Conservation (phyloP, 2,113 vertebrate genomes). For the Centropristis striata region DNA sequence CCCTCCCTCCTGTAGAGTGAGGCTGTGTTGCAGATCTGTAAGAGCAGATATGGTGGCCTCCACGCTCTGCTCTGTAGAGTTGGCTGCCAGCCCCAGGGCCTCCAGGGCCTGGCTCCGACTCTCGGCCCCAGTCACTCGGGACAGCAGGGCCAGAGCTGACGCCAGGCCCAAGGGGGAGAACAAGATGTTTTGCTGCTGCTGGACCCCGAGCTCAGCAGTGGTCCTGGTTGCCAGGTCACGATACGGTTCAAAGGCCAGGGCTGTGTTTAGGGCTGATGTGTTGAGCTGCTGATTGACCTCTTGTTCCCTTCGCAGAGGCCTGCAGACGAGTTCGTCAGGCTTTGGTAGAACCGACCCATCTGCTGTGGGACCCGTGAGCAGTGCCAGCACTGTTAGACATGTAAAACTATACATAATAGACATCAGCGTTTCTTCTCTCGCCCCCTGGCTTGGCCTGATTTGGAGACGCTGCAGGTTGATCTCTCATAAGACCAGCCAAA, state of each 20-base stretch:
- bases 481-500: slow-evolving; percentile 30
- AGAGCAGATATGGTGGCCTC: slow-evolving; percentile 52
- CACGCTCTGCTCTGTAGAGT: slow-evolving; percentile 23
- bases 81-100: slow-evolving; percentile 32
- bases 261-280: slow-evolving; percentile 35
- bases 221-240: slow-evolving; percentile 13
- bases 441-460: slow-evolving; percentile 17
- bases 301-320: neutral
- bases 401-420: slow-evolving; percentile 5
- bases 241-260: slow-evolving; percentile 59
- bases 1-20: slow-evolving; percentile 6
- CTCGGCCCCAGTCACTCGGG: slow-evolving; percentile 10
- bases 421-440: slow-evolving; percentile 4
- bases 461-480: slow-evolving; percentile 2
- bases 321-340: slow-evolving; percentile 6
- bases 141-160: slow-evolving; percentile 32
- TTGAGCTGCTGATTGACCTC: slow-evolving; percentile 27
- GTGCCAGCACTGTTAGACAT: neutral
- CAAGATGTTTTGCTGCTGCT: slow-evolving; percentile 24
- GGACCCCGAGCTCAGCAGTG: neutral
- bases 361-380: slow-evolving; percentile 3
- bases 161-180: slow-evolving; percentile 43
- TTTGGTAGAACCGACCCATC: neutral
- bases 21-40: slow-evolving; percentile 22
- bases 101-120: slow-evolving; percentile 28